Conservation (phyloP, 2,797 vertebrate species). For the Arremon brunneinucha region DNA sequence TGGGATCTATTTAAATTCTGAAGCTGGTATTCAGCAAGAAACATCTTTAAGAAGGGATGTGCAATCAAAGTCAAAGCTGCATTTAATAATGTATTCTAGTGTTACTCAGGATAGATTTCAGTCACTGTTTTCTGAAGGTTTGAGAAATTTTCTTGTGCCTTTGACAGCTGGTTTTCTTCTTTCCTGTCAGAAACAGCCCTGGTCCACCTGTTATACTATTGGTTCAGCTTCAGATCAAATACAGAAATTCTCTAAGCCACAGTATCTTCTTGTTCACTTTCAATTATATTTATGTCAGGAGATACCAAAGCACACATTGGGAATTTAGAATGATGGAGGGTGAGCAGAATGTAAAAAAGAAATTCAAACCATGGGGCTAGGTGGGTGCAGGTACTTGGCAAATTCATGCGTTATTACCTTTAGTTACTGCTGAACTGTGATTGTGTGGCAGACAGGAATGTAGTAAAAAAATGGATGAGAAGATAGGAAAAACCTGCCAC, state of each 20-base stretch:
- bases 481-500: rapidly evolving
- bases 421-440: background rate
- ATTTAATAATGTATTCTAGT: background rate
- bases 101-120: background rate
- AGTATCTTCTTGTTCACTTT: background rate
- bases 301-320: background rate
- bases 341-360: background rate
- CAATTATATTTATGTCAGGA: background rate
- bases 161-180: background rate
- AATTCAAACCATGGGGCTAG: background rate
- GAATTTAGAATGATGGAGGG: background rate
- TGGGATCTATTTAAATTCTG: background rate
- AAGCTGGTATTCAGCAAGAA: background rate
- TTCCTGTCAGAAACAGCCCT: background rate
- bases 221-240: background rate
- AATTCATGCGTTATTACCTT: background rate
- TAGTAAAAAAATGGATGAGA: background rate
- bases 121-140: background rate
- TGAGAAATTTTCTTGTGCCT: background rate
- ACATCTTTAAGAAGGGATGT: background rate
- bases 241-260: background rate
- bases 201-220: background rate
- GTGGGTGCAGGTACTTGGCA: background rate
- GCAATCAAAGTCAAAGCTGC: background rate
- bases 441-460: background rate